Percentiles rank a stretch among this genome's conserved stretches.
Conservation (phyloP, 2,888 invertebrate genomes). For the Tineola bisselliella region DNA sequence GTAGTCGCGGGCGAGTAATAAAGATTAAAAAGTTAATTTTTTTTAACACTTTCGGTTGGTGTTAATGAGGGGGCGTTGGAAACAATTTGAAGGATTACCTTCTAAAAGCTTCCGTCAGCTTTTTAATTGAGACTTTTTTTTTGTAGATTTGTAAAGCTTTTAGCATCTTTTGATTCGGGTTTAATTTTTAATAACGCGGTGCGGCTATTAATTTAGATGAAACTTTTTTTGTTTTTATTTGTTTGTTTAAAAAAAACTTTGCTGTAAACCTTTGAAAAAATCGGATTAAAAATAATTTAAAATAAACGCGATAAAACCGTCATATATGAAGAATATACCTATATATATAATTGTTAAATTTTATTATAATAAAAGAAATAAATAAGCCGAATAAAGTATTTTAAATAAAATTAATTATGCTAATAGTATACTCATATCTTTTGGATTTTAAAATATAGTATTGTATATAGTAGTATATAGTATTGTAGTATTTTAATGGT, state of each 20-base stretch:
- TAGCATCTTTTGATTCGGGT: constrained; percentile 50
- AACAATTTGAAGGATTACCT: constrained; percentile 69
- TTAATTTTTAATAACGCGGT: not conserved
- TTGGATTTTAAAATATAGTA: too few relatives aligned
- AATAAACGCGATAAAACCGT: too few relatives aligned
- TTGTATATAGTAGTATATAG: too few relatives aligned
- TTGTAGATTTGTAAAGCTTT: constrained; percentile 60
- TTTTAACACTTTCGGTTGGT: constrained; percentile 62
- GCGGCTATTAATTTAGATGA: not conserved
- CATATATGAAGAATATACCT: too few relatives aligned
- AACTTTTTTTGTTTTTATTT: not conserved
- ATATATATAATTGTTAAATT: too few relatives aligned
- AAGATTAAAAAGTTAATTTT: constrained; percentile 64
- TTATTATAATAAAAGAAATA: too few relatives aligned
- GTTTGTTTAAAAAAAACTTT: too few relatives aligned
- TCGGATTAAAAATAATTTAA: too few relatives aligned
- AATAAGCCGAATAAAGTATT: too few relatives aligned
- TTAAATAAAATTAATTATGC: too few relatives aligned
- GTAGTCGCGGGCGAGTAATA: constrained; percentile 56
- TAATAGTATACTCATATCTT: too few relatives aligned
- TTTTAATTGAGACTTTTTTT: constrained; percentile 69
- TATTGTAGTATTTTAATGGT: not conserved
- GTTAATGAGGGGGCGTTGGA: constrained; percentile 68
- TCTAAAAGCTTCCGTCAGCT: constrained; percentile 69
- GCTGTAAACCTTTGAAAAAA: too few relatives aligned